These are phyloP conservation scores for Graptemys geographica DNA, from an alignment of 2,797 vertebrate genomes.

Conservation along the genomic window DNA sequence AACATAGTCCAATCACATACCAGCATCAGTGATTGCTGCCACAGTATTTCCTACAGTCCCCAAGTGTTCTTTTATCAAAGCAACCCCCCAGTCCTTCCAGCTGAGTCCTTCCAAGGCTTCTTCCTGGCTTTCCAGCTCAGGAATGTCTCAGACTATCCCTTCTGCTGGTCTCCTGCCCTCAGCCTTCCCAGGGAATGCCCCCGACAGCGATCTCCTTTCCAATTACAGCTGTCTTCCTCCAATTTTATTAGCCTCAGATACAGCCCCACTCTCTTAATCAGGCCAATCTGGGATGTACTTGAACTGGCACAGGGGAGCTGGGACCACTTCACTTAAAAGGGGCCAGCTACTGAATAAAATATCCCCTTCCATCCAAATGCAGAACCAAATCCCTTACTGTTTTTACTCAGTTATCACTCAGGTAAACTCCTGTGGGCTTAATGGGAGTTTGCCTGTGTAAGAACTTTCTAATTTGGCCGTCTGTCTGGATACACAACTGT, in stretches of 20 bases:
- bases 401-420: neutral
- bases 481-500: neutral
- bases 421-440: neutral
- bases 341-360: neutral
- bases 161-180: neutral
- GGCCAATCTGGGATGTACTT: neutral
- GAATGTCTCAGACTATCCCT: neutral
- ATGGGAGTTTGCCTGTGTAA: neutral
- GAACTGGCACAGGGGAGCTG: neutral
- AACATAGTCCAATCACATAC: neutral
- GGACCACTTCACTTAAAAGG: neutral
- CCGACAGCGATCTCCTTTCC: neutral
- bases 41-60: neutral
- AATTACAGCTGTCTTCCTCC: neutral
- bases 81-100: neutral
- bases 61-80: neutral
- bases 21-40: neutral
- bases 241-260: neutral
- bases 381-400: neutral
- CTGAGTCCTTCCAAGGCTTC: neutral
- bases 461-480: neutral
- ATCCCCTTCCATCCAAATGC: accelerated
- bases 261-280: neutral
- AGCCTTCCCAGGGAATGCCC: neutral
- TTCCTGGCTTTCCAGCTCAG: neutral